Percentiles rank a stretch among this genome's conserved stretches.
These are phyloP conservation scores for Oenanthe melanoleuca DNA, from an alignment of 2,113 vertebrate species.

Conservation along the genomic window DNA sequence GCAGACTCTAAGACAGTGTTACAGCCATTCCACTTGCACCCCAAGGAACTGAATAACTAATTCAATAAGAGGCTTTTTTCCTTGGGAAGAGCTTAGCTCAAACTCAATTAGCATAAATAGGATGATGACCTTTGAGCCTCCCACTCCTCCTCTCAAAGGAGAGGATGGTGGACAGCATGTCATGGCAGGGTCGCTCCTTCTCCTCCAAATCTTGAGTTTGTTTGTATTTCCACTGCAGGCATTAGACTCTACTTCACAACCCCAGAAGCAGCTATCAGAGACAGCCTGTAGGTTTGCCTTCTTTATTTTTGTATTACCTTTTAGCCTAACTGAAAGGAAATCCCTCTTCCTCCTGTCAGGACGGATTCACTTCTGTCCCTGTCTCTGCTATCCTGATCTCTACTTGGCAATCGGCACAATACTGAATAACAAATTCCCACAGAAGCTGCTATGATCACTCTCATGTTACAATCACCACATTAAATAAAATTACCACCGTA, in stretches of 20 bases:
- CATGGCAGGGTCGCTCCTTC: not conserved
- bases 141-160: not conserved
- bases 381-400: not conserved
- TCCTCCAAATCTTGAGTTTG: not conserved
- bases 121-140: constrained; percentile 65
- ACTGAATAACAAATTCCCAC: not conserved
- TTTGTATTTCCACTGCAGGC: not conserved
- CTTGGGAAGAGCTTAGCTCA: constrained; percentile 76
- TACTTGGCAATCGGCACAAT: accelerated
- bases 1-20: not conserved
- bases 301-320: not conserved
- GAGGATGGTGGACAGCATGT: not conserved
- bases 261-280: not conserved
- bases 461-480: not conserved
- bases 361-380: not conserved
- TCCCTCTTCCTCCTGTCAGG: not conserved
- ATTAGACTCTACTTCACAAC: not conserved
- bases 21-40: constrained; percentile 30
- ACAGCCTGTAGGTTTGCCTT: not conserved
- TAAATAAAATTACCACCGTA: not conserved
- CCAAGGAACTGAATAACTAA: constrained; percentile 66
- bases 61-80: constrained; percentile 67
- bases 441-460: not conserved
- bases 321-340: not conserved
- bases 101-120: constrained; percentile 75